phyloP scores from a whole-genome alignment of 2,888 invertebrate species.

The Ellobium chinense region DNA sequence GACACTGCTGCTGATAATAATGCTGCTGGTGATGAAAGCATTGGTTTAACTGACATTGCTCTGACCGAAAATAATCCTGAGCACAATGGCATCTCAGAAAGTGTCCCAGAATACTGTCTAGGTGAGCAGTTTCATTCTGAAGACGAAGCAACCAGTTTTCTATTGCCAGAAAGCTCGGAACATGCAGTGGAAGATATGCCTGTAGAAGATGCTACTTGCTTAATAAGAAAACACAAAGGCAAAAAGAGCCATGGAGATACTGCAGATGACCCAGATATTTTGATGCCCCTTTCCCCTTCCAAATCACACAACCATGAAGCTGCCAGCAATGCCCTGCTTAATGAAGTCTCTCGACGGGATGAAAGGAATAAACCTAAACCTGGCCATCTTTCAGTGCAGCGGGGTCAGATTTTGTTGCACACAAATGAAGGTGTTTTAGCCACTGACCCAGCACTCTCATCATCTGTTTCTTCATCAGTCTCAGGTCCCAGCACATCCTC shows the following conservation, averaged over 20 bases:
- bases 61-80: no score
- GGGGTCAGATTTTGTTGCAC: slow-evolving; percentile 34
- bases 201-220: not conserved
- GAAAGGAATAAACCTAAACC: not conserved
- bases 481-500: not conserved
- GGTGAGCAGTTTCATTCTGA: no score
- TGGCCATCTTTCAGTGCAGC: slow-evolving; percentile 31
- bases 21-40: no score
- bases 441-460: not conserved
- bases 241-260: not conserved
- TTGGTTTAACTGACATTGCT: no score
- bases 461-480: not conserved
- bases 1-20: no score
- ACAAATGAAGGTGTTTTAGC: slow-evolving; percentile 16
- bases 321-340: slow-evolving; percentile 17
- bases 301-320: not conserved
- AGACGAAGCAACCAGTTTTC: no score
- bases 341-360: not conserved
- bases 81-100: no score
- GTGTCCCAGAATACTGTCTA: no score
- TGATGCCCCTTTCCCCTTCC: not conserved
- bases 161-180: not conserved
- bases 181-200: not conserved
- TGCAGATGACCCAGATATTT: not conserved
- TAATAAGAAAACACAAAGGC: slow-evolving; percentile 1